These are phyloP conservation scores for Lutjanus campechanus DNA, from an alignment of 2,797 vertebrate genomes.

Conservation along the genomic window DNA sequence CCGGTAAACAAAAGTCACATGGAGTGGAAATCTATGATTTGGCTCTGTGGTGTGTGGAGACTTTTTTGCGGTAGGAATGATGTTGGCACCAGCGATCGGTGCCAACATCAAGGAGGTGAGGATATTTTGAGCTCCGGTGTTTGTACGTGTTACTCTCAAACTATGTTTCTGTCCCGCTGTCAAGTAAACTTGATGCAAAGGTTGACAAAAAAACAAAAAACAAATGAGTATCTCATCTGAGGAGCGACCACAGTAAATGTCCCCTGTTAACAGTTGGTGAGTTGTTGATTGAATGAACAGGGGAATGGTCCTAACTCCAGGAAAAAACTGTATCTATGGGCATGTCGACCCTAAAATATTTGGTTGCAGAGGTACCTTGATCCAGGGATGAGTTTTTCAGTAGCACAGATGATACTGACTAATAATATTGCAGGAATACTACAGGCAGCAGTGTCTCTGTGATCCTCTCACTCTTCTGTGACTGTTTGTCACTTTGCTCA, in stretches of 20 bases:
- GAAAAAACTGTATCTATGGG: no score
- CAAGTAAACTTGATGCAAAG: not conserved
- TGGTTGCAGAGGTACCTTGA: no score
- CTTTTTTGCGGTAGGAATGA: not conserved
- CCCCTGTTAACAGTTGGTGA: not conserved
- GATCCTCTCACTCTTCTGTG: no score
- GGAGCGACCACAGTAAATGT: not conserved
- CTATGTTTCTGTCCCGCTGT: not conserved
- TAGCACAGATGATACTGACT: no score
- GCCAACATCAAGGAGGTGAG: not conserved
- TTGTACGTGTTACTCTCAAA: not conserved
- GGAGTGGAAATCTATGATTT: constrained; percentile 25
- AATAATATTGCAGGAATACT: no score
- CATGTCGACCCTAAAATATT: no score
- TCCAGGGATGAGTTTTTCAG: no score
- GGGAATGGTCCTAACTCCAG: no score
- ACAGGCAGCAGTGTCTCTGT: no score
- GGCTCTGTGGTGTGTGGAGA: not conserved
- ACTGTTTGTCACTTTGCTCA: no score
- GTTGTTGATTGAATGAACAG: no score
- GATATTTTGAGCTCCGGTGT: constrained; percentile 17
- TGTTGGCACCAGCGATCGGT: not conserved
- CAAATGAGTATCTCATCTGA: not conserved
- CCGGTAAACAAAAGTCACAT: constrained; percentile 63
- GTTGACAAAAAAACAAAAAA: not conserved